A percentile compares a stretch with the other conserved stretches of the same genome.
These are phyloP conservation scores for Decapterus maruadsi DNA, from an alignment of 2,797 vertebrate genomes.

Conservation along the genomic window DNA sequence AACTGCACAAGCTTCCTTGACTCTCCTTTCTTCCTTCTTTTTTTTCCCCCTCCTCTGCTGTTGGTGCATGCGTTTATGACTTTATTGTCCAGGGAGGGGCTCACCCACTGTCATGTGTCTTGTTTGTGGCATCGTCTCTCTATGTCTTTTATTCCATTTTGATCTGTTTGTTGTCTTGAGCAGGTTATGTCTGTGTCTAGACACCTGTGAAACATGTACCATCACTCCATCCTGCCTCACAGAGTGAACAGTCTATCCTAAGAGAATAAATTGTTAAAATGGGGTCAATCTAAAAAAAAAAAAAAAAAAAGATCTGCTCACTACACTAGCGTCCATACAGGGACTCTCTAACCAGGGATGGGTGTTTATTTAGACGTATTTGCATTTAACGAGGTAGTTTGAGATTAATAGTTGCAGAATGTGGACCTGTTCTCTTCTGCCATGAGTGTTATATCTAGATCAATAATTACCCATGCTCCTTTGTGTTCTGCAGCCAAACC, in stretches of 20 bases:
- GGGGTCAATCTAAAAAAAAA: slow-evolving; percentile 86
- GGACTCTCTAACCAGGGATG: slow-evolving; percentile 76
- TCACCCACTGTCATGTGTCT: slow-evolving; percentile 83
- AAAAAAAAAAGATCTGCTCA: slow-evolving; percentile 57
- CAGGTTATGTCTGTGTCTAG: slow-evolving; percentile 71
- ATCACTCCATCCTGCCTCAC: slow-evolving; percentile 89
- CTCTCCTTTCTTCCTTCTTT: slow-evolving; percentile 86
- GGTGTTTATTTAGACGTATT: slow-evolving; percentile 77
- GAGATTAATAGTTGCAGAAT: slow-evolving; percentile 84
- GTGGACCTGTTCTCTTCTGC: slow-evolving; percentile 85
- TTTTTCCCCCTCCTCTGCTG: slow-evolving; percentile 79
- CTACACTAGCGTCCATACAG: slow-evolving; percentile 60
- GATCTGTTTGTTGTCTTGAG: slow-evolving; percentile 69
- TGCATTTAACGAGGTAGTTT: slow-evolving; percentile 81
- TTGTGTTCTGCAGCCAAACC: slow-evolving; percentile 96
- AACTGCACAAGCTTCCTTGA: slow-evolving; percentile 90
- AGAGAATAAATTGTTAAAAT: slow-evolving; percentile 70
- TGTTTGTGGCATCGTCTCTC: slow-evolving; percentile 81
- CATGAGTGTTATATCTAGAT: slow-evolving; percentile 83
- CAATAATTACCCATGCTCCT: slow-evolving; percentile 91
- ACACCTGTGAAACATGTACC: slow-evolving; percentile 74
- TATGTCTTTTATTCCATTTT: slow-evolving; percentile 73
- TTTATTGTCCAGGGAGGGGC: slow-evolving; percentile 77
- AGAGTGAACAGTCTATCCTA: slow-evolving; percentile 77
- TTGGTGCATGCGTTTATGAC: slow-evolving; percentile 87